phyloP scores from a whole-genome alignment of 2,888 invertebrate species.

The Argyra leucocephala region DNA sequence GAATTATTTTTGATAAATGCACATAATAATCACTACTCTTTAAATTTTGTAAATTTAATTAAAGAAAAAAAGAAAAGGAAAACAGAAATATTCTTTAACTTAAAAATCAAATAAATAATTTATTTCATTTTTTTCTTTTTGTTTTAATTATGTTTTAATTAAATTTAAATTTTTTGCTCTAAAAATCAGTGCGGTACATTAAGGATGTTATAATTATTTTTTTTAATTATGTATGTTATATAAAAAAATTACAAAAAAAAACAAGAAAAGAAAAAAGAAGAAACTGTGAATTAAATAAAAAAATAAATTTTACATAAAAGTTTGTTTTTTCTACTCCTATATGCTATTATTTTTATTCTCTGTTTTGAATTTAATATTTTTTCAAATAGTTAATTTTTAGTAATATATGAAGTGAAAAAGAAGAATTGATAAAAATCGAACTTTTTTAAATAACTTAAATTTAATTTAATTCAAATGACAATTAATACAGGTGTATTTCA shows the following conservation, averaged over 20 bases:
- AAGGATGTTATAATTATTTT: background rate
- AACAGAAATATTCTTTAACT: slow-evolving; percentile 30
- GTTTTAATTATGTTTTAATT: slow-evolving; percentile 25
- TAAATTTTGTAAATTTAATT: slow-evolving; percentile 25
- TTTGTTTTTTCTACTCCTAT: slow-evolving; percentile 9
- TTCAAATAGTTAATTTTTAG: background rate
- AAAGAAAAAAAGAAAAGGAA: slow-evolving; percentile 20
- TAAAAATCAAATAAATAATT: slow-evolving; percentile 31
- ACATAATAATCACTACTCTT: slow-evolving; percentile 26
- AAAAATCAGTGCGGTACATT: slow-evolving; percentile 1
- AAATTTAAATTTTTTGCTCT: slow-evolving; percentile 18
- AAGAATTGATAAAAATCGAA: too few species aligned
- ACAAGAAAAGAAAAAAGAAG: slow-evolving; percentile 1
- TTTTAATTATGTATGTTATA: slow-evolving; percentile 10
- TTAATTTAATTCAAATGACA: background rate
- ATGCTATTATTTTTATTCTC: background rate
- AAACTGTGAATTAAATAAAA: slow-evolving; percentile 11
- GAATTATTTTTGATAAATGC: slow-evolving; percentile 12
- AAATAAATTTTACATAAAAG: slow-evolving; percentile 10
- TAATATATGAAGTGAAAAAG: too few species aligned
- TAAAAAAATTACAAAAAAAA: background rate
- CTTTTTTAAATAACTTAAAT: background rate
- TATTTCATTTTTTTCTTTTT: slow-evolving; percentile 23
- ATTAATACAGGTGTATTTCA: background rate
- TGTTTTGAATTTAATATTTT: background rate